phyloP scores from a whole-genome alignment of 2,888 invertebrate genomes.

The Nemotelus pantherinus region DNA sequence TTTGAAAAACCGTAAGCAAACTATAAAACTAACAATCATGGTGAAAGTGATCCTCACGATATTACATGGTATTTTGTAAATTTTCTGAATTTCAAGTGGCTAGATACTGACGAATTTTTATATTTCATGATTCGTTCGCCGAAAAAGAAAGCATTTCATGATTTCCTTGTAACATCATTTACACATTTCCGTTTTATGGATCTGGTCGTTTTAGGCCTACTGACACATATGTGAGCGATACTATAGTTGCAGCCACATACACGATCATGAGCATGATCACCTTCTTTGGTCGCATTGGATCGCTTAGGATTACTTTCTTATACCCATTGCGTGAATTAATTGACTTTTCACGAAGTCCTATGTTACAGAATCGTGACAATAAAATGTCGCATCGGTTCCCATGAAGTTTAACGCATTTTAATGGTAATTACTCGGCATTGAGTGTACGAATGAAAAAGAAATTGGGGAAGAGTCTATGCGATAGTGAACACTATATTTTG shows the following conservation, averaged over 20 bases:
- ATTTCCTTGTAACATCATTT: slow-evolving; percentile 30
- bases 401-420: slow-evolving; percentile 25
- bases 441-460: slow-evolving; percentile 7
- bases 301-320: slow-evolving; percentile 21
- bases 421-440: slow-evolving; percentile 2
- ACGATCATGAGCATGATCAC: background rate
- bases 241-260: background rate
- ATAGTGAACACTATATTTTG: slow-evolving; percentile 17
- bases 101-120: too few species aligned
- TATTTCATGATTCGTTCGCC: background rate
- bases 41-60: slow-evolving; percentile 10
- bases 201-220: slow-evolving; percentile 15
- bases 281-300: background rate
- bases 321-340: slow-evolving; percentile 36
- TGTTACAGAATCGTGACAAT: slow-evolving; percentile 33
- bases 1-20: background rate
- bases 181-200: slow-evolving; percentile 16
- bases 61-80: too few species aligned
- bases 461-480: background rate
- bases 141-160: slow-evolving; percentile 31
- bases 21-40: background rate
- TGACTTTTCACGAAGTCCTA: slow-evolving; percentile 36
- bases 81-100: too few species aligned
- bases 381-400: background rate
- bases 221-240: slow-evolving; percentile 18